Evolutionary conservation across 1,140 invertebrate genomes (phyloP).

Genomic region (Diorhabda elongata): DNA sequence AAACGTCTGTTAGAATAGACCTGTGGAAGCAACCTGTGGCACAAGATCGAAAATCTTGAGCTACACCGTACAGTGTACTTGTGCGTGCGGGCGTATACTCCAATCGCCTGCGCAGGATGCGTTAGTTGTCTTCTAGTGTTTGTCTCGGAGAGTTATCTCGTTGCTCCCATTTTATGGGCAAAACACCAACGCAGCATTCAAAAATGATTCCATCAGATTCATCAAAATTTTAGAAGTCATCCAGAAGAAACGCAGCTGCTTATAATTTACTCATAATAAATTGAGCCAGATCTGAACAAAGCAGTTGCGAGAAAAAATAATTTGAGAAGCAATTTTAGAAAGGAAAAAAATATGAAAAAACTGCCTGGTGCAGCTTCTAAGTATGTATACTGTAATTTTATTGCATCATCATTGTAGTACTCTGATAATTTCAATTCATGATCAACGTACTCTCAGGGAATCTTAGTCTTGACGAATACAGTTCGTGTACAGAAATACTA

Average conservation of each 20-base stretch:
- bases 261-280: slow-evolving; percentile 34
- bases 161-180: slow-evolving; percentile 12
- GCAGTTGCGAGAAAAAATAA: slow-evolving; percentile 40
- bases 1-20: too few species aligned
- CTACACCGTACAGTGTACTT: slow-evolving; percentile 28
- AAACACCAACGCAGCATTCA: background rate
- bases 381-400: slow-evolving; percentile 28
- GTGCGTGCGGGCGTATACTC: slow-evolving; percentile 29
- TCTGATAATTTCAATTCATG: slow-evolving; percentile 35
- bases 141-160: slow-evolving; percentile 7
- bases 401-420: slow-evolving; percentile 35
- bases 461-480: slow-evolving; percentile 1
- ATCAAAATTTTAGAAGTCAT: slow-evolving; percentile 35
- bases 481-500: too few species aligned
- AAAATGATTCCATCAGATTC: slow-evolving; percentile 8
- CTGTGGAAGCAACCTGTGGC: too few species aligned
- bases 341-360: slow-evolving; percentile 37
- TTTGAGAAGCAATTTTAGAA: slow-evolving; percentile 37
- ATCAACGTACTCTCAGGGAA: slow-evolving; percentile 30
- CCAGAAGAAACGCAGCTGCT: slow-evolving; percentile 35
- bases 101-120: slow-evolving; percentile 31
- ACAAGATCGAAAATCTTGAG: slow-evolving; percentile 29
- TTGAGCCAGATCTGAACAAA: slow-evolving; percentile 35
- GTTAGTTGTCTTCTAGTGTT: slow-evolving; percentile 19
- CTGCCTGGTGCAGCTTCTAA: slow-evolving; percentile 34